Evolutionary conservation across 2,888 invertebrate species (phyloP).

Genomic region (Drosophila demipolita): DNA sequence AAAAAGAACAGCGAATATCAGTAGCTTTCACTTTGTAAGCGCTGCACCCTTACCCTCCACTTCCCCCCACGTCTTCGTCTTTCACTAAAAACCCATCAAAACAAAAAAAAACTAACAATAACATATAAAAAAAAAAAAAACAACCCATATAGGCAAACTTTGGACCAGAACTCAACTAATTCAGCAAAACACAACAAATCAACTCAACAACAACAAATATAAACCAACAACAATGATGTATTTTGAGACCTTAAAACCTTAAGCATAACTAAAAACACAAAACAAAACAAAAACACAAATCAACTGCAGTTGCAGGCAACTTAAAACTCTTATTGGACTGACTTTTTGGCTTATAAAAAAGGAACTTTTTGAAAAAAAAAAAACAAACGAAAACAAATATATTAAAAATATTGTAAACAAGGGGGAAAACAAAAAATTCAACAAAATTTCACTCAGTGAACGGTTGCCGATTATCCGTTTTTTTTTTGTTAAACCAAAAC

Average conservation of each 20-base stretch:
- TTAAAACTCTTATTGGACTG: constrained; percentile 81
- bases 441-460: constrained; percentile 71
- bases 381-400: constrained; percentile 58
- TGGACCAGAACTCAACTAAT: constrained; percentile 72
- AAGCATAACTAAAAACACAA: constrained; percentile 46
- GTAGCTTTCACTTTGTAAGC: constrained; percentile 28
- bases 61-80: constrained; percentile 33
- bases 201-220: constrained; percentile 46
- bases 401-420: constrained; percentile 78
- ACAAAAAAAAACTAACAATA: constrained; percentile 24
- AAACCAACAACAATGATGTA: constrained; percentile 59
- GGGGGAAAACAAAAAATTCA: constrained; percentile 22
- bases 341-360: constrained; percentile 81
- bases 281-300: constrained; percentile 67
- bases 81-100: constrained; percentile 28
- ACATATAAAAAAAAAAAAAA: constrained; percentile 23
- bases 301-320: constrained; percentile 83
- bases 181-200: constrained; percentile 68
- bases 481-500: constrained; percentile 20
- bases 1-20: constrained; percentile 37
- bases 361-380: constrained; percentile 67
- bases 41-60: neutral
- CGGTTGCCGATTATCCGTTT: constrained; percentile 70
- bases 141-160: constrained; percentile 78
- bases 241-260: constrained; percentile 65